These are phyloP conservation scores for Cyphomyrmex costatus DNA, from an alignment of 1,140 invertebrate species.

Conservation along the genomic window DNA sequence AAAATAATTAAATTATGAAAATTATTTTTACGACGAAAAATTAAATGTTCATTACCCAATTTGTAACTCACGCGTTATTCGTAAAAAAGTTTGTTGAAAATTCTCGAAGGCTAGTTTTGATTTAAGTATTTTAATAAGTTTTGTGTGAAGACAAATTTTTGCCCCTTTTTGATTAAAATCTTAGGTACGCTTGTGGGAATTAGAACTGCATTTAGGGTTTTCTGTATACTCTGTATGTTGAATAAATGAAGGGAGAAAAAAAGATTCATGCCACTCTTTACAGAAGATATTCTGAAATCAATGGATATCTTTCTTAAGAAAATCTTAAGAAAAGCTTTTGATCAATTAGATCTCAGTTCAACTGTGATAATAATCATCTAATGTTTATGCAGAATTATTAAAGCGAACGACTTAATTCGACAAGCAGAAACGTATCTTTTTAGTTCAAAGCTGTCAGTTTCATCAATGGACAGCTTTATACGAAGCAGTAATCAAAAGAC, in stretches of 20 bases:
- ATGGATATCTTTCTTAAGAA: neutral
- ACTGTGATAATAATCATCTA: too few relatives aligned
- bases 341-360: too few relatives aligned
- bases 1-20: too few relatives aligned
- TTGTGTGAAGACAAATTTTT: too few relatives aligned
- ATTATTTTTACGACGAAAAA: too few relatives aligned
- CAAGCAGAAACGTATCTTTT: neutral
- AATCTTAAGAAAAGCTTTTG: neutral
- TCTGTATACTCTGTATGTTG: neutral
- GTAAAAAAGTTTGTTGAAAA: too few relatives aligned
- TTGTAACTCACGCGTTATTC: too few relatives aligned
- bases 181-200: neutral
- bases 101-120: too few relatives aligned
- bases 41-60: too few relatives aligned
- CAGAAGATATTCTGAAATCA: neutral
- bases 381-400: neutral
- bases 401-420: neutral
- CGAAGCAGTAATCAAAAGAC: conserved; percentile 61
- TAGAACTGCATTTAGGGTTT: neutral
- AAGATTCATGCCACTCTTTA: neutral
- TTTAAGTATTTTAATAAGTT: too few relatives aligned
- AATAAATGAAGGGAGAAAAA: neutral
- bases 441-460: conserved; percentile 16
- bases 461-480: conserved; percentile 9
- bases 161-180: too few relatives aligned